These are phyloP conservation scores for Grammomys surdaster DNA, from an alignment of 2,113 vertebrate species.

Conservation along the genomic window DNA sequence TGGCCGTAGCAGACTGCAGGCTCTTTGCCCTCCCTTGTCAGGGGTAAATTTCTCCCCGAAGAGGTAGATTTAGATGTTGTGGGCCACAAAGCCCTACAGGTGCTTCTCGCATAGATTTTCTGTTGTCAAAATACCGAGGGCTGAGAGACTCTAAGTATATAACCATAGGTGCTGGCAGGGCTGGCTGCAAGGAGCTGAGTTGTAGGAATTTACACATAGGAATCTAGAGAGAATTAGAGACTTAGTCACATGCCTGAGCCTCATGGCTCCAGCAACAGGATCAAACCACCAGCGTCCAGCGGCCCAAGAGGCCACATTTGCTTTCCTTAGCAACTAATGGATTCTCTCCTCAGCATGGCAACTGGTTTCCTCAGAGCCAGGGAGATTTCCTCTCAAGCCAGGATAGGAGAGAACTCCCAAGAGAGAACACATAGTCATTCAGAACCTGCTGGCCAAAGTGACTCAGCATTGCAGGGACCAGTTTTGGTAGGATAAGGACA, in stretches of 20 bases:
- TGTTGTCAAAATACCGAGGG: background rate
- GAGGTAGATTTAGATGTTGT: background rate
- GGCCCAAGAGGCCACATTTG: background rate
- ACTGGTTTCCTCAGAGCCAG: background rate
- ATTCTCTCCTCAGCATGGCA: background rate
- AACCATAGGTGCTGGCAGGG: background rate
- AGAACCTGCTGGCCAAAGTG: background rate
- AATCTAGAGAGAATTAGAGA: background rate
- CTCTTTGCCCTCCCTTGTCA: background rate
- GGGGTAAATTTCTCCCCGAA: background rate
- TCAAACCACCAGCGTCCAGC: background rate
- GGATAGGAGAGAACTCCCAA: background rate
- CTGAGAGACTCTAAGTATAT: background rate
- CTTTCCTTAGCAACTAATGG: background rate
- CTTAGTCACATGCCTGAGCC: background rate
- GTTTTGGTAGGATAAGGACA: background rate
- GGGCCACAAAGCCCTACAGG: background rate
- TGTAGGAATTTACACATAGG: background rate
- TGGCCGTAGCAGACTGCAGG: background rate
- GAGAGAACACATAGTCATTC: background rate
- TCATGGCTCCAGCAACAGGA: background rate
- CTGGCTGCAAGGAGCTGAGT: background rate
- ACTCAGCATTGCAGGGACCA: background rate
- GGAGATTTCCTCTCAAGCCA: background rate
- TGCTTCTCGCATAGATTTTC: background rate